phyloP scores from a whole-genome alignment of 2,113 vertebrate species.

The Lophura nycthemera region DNA sequence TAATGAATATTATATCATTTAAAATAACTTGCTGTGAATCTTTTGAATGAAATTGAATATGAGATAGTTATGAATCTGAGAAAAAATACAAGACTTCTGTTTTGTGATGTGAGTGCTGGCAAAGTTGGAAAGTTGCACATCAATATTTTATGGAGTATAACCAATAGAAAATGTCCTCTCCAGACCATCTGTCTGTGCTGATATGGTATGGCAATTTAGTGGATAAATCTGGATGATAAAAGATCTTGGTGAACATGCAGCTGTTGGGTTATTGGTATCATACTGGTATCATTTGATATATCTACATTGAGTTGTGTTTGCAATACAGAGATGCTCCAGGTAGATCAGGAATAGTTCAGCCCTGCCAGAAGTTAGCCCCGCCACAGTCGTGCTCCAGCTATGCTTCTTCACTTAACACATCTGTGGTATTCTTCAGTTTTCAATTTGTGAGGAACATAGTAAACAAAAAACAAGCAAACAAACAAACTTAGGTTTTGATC shows the following conservation, averaged over 20 bases:
- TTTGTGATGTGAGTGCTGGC: not conserved
- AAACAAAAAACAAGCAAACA: not conserved
- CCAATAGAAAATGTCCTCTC: conserved; percentile 5
- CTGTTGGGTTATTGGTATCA: not conserved
- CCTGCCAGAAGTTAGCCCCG: not conserved
- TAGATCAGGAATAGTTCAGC: not conserved
- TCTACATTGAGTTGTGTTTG: not conserved
- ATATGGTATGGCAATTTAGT: not conserved
- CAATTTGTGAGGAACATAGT: not conserved
- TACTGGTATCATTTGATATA: not conserved
- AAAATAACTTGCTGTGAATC: not conserved
- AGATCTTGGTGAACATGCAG: not conserved
- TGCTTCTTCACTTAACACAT: not conserved
- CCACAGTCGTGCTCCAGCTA: not conserved
- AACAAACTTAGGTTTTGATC: not conserved
- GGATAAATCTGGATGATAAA: not conserved
- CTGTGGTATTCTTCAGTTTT: not conserved
- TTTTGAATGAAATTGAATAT: not conserved
- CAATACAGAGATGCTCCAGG: not conserved
- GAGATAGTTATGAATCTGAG: not conserved
- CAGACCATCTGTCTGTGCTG: conserved; percentile 16
- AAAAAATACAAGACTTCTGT: not conserved
- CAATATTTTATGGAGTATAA: conserved; percentile 31
- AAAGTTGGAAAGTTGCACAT: not conserved
- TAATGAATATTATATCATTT: not conserved